Evolutionary conservation across 2,113 vertebrate genomes (phyloP), one percentile per base, ranked within the genome.

Genomic region (Colossoma macropomum): DNA sequence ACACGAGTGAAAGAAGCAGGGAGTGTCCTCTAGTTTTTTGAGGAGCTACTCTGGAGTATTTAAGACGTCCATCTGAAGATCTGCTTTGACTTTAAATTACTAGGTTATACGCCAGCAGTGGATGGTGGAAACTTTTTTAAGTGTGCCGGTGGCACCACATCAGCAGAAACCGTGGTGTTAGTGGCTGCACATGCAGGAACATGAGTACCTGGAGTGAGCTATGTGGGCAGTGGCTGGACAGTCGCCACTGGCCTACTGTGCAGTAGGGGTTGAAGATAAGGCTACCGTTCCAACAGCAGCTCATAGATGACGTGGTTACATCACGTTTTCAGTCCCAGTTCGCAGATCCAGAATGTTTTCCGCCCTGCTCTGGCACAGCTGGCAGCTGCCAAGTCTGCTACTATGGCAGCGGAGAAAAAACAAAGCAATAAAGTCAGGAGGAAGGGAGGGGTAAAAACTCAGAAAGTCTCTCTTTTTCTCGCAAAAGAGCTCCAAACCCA

Each of bases 201-300:
- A 45, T 50, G 5, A 79, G 1, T 68, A 27, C 19, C 34, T n/a
- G 25, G 23, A 80, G 5, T 3, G 50, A 10, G 32, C 34, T 56
- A 7, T 2, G 23, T 25, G 17, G 41, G 65, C n/a, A 16, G 28
- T 72, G 60, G 77, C 54, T 17, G 15, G 50, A 17, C 70, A 27
- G 73, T n/a, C 56, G 73, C n/a, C 68, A 25, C 72, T 41, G 38
- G 50, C 23, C 7, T 8, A 41, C 17, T 23, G 77, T 34, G 23
- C 70, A 68, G 70, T 65, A 84, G 83, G 65, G 30, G 19, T 45
- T 54, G 45, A 19, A 21, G 72, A 81, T 85, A 28, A 81, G 45
- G 59, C n/a, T 7, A 28, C 56, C 32, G 15, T 73, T 77, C 32
- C 54, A 34, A 30, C 62, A 30, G 50, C 74, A 76, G 32, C 25